Conservation (phyloP, 2,888 invertebrate genomes). For the Drosophila tanythrix region DNA sequence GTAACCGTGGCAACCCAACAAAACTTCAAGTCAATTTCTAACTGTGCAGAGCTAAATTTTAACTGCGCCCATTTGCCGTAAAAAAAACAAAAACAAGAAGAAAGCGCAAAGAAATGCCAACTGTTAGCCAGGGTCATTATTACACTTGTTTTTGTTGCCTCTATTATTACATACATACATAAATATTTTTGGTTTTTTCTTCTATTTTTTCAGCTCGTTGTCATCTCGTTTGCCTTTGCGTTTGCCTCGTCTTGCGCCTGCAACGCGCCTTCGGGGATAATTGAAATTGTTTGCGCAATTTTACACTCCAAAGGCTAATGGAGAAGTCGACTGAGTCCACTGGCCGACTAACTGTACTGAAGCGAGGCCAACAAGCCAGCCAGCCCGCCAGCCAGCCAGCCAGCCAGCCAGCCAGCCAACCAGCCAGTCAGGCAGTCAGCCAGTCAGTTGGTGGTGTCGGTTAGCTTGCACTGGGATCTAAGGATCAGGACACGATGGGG, state of each 20-base stretch:
- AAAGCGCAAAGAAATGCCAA: slow-evolving; percentile 15
- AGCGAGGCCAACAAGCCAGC: slow-evolving; percentile 54
- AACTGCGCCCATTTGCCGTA: slow-evolving; percentile 57
- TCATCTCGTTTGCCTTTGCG: slow-evolving; percentile 61
- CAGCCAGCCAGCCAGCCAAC: slow-evolving; percentile 12
- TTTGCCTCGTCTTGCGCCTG: slow-evolving; percentile 52
- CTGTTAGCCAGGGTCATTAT: slow-evolving; percentile 60
- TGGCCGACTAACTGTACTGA: slow-evolving; percentile 66
- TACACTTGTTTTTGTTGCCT: slow-evolving; percentile 67
- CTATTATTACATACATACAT: slow-evolving; percentile 64
- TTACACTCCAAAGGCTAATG: slow-evolving; percentile 81
- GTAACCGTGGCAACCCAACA: slow-evolving; percentile 15
- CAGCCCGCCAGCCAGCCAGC: slow-evolving; percentile 24
- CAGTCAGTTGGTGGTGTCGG: slow-evolving; percentile 37
- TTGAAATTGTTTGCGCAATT: slow-evolving; percentile 83
- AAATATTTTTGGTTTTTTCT: slow-evolving; percentile 56
- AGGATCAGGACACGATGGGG: slow-evolving; percentile 16
- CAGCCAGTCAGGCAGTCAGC: slow-evolving; percentile 18
- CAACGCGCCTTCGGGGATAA: slow-evolving; percentile 78
- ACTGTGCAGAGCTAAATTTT: slow-evolving; percentile 61
- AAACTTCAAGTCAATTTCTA: slow-evolving; percentile 68
- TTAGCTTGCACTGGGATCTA: slow-evolving; percentile 29
- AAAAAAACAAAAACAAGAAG: slow-evolving; percentile 4
- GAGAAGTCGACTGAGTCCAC: slow-evolving; percentile 79
- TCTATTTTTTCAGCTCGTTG: slow-evolving; percentile 49